Evolutionary conservation across 2,797 vertebrate genomes (phyloP), one percentile per base, ranked within the genome.

Genomic region (Peromyscus melanophrys): DNA sequence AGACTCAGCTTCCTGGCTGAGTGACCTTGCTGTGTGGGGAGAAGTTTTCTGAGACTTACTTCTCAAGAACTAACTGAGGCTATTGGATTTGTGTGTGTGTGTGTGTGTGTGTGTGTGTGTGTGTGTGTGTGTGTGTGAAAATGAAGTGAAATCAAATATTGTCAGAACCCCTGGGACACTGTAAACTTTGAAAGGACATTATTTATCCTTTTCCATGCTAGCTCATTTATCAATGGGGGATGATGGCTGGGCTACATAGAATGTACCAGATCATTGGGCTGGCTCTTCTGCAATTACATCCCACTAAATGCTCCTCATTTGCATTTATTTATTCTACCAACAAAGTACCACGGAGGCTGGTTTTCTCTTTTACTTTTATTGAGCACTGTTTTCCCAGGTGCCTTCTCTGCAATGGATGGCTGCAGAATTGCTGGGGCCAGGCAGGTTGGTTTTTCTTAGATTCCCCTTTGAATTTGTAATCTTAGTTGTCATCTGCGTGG

Each of bases 381-480:
- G 9, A 21, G 37, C 59, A 25, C 43, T 43, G 43, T 57, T 73
- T 92, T 91, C 82, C 76, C 21, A 55, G 85, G 93, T 94, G 67
- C 52, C 49, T 23, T 89, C 94, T 87, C 55, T 82, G 61, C 13
- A 19, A 94, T 97, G 94, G 94, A 96, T 76, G 67, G 52, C 78
- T 75, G 49, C 31, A 55, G 61, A 90, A 90, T 86, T 25, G 1
- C 77, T 17, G 37, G 69, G 80, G 87, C 84, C 52, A 49, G 71
- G 29, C 73, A 92, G 91, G 65, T 52, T 73, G 57, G 77, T 81
- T 95, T 96, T 96, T 96, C 94, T 96, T 59, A 65, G 87, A 77
- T 95, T 92, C 81, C 92, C 83, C 95, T 90, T 82, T 89, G 91
- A 95, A 94, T 97, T 92, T 95, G 92, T 97, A 96, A 98, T 97